phyloP scores from a whole-genome alignment of 1,140 invertebrate species.

The Dryas iulia region DNA sequence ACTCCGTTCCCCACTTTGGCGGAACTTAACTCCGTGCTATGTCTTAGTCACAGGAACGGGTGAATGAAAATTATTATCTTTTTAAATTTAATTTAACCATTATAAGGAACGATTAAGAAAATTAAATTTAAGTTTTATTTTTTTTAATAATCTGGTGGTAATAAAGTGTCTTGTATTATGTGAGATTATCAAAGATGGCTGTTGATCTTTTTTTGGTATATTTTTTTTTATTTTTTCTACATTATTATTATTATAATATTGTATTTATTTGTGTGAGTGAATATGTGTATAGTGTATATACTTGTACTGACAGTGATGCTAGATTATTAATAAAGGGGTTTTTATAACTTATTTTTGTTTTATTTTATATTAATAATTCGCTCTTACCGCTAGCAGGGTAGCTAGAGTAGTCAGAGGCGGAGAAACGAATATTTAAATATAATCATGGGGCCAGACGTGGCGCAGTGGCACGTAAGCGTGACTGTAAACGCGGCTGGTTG shows the following conservation, averaged over 20 bases:
- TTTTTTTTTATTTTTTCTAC: not conserved
- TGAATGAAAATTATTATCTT: too few species aligned
- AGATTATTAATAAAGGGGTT: conserved; percentile 16
- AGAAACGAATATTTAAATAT: too few species aligned
- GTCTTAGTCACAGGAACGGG: too few species aligned
- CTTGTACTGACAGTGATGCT: conserved; percentile 7
- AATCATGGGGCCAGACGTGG: too few species aligned
- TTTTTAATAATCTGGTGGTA: not conserved
- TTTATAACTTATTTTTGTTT: conserved; percentile 5
- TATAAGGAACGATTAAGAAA: too few species aligned
- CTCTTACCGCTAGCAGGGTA: too few species aligned
- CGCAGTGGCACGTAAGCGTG: too few species aligned
- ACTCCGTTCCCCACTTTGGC: too few species aligned
- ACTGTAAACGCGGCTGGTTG: too few species aligned
- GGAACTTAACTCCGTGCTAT: too few species aligned
- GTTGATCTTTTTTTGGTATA: conserved; percentile 1
- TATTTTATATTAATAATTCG: not conserved
- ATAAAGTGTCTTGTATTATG: not conserved
- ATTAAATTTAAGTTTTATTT: not conserved
- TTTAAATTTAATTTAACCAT: too few species aligned
- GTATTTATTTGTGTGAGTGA: conserved; percentile 7
- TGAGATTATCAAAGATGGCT: conserved; percentile 21
- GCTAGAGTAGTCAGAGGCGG: too few species aligned
- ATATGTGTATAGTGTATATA: conserved; percentile 20
- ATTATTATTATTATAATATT: not conserved